Evolutionary conservation across 2,113 vertebrate species (phyloP).

Genomic region (Urocitellus parryii): DNA sequence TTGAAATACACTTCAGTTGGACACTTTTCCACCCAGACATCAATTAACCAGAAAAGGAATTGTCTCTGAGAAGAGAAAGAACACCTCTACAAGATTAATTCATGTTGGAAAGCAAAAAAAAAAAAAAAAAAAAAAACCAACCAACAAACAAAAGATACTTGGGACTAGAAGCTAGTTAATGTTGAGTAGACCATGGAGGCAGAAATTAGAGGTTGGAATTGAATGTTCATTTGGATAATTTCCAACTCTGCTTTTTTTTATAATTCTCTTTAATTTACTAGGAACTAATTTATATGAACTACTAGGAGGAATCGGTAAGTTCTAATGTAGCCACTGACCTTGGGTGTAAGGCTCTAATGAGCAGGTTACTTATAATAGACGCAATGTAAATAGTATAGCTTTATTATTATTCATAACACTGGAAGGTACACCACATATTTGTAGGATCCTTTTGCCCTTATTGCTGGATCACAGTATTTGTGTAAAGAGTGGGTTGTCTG

Average conservation of each 20-base stretch:
- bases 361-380: not conserved
- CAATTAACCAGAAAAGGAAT: not conserved
- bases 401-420: not conserved
- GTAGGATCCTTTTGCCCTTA: not conserved
- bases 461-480: fast-evolving
- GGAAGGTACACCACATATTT: too few species aligned
- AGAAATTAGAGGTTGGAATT: not conserved
- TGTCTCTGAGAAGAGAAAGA: not conserved
- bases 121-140: too few species aligned
- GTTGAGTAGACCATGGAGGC: not conserved
- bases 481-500: not conserved
- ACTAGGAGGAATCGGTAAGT: not conserved
- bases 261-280: not conserved
- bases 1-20: not conserved
- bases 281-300: not conserved
- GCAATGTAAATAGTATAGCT: not conserved
- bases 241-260: not conserved
- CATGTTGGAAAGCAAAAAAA: not conserved
- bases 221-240: not conserved
- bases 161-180: not conserved
- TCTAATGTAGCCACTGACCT: not conserved
- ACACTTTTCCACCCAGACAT: not conserved
- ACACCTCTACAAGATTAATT: not conserved
- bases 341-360: not conserved
- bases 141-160: too few species aligned